Evolutionary conservation across 2,797 vertebrate species (phyloP).

Genomic region (Rhadinocentrus ornatus): DNA sequence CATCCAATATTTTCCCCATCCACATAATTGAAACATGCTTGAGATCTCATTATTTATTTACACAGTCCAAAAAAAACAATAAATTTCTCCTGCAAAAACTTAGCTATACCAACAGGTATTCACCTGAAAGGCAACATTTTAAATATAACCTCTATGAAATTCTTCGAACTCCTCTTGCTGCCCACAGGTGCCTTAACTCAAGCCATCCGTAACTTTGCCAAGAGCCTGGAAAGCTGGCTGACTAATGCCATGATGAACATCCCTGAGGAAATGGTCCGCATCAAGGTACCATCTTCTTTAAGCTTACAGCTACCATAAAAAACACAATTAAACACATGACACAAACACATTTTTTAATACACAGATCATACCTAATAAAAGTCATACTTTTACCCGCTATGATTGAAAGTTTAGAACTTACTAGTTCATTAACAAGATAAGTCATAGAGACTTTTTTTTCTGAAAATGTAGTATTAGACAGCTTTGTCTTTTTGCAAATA

Average conservation of each 20-base stretch:
- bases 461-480: neutral
- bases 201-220: conserved; percentile 96
- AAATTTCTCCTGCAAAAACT: neutral
- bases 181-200: conserved; percentile 95
- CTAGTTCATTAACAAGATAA: neutral
- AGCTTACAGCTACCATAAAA: neutral
- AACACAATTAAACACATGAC: too few species aligned
- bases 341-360: conserved; percentile 4
- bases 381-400: neutral
- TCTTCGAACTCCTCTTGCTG: neutral
- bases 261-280: conserved; percentile 95
- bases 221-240: conserved; percentile 95
- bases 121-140: neutral
- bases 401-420: neutral
- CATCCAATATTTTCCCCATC: neutral
- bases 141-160: neutral
- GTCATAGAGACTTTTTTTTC: neutral
- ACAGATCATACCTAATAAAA: neutral
- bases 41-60: neutral
- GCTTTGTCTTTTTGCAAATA: neutral
- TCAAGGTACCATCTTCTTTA: conserved; percentile 82
- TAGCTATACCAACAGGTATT: neutral
- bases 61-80: neutral
- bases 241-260: conserved; percentile 97
- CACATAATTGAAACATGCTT: neutral